A percentile compares a stretch with the other conserved stretches of the same genome.
phyloP scores from a whole-genome alignment of 2,113 vertebrate species.

The Lophura nycthemera region DNA sequence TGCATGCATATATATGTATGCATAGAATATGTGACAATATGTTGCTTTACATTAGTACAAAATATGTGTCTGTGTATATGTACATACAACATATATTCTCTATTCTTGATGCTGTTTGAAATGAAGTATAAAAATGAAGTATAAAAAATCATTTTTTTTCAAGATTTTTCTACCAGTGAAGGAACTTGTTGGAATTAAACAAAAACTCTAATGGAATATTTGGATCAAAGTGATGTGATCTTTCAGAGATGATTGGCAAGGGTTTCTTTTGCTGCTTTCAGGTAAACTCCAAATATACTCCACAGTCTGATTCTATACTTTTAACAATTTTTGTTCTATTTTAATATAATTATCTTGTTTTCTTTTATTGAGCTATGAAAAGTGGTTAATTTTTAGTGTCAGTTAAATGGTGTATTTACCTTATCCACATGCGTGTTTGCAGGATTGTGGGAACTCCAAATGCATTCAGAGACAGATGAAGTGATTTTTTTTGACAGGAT shows the following conservation, averaged over 20 bases:
- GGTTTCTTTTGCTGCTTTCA: not conserved
- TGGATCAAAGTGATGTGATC: not conserved
- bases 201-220: not conserved
- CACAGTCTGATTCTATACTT: not conserved
- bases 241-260: not conserved
- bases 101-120: not conserved
- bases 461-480: not conserved
- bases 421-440: not conserved
- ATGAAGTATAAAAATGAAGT: not conserved
- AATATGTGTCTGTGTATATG: not conserved
- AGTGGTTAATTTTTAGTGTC: not conserved
- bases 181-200: not conserved
- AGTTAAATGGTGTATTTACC: not conserved
- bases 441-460: not conserved
- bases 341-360: not conserved
- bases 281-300: not conserved
- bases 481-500: not conserved
- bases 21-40: not conserved
- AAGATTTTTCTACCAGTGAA: not conserved
- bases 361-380: not conserved
- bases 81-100: not conserved
- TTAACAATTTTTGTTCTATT: not conserved
- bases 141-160: not conserved
- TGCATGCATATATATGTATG: not conserved
- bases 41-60: not conserved